A percentile compares a stretch with the other conserved stretches of the same genome.
These are phyloP conservation scores for Hydrolagus affinis DNA, from an alignment of 2,113 vertebrate species.

Conservation along the genomic window DNA sequence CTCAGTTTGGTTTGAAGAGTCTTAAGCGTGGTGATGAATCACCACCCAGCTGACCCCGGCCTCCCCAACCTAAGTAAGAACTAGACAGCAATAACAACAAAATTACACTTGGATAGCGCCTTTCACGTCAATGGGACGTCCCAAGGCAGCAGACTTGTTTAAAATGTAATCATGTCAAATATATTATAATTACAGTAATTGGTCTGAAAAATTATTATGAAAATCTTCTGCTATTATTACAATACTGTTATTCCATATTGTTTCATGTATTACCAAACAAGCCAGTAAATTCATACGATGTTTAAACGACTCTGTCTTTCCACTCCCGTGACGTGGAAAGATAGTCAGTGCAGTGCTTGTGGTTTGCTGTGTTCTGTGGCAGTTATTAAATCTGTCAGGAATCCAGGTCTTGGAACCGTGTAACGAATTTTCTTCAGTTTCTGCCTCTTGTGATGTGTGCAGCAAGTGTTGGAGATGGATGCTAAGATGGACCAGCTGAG, in stretches of 20 bases:
- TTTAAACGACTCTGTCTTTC: neutral
- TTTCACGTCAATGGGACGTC: too few relatives aligned
- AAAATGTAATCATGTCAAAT: neutral
- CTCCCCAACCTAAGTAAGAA: neutral
- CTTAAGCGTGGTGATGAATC: neutral
- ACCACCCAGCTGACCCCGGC: too few relatives aligned
- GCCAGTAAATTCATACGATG: neutral
- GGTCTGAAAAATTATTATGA: too few relatives aligned
- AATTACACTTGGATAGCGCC: too few relatives aligned
- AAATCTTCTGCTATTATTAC: neutral
- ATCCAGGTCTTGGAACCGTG: neutral
- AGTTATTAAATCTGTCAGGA: neutral
- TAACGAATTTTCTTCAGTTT: neutral
- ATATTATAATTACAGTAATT: neutral
- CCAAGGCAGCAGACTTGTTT: neutral
- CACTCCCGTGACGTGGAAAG: neutral
- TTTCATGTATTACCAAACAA: neutral
- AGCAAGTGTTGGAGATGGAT: slow-evolving; percentile 76
- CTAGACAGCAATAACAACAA: neutral
- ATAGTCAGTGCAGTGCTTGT: neutral
- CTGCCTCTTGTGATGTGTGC: neutral
- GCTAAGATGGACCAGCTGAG: slow-evolving; percentile 93
- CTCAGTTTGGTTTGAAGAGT: neutral
- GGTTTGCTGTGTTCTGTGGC: neutral
- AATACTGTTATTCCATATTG: neutral